Percentiles rank a stretch among this genome's conserved stretches.
Conservation (phyloP, 2,888 invertebrate species). For the Eupithecia subumbrata region DNA sequence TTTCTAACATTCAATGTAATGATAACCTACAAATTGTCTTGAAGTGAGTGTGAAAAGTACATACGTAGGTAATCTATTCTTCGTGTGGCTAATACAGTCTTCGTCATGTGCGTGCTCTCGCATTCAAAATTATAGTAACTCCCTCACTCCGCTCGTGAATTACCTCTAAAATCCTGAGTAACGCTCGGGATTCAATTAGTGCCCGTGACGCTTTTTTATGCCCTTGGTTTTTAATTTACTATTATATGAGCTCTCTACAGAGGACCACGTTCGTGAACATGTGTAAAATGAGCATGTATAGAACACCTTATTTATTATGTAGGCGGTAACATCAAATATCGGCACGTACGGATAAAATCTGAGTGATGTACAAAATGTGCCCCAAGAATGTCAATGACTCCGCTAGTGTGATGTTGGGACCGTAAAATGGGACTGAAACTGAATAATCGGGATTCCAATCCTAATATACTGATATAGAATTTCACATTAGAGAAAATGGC, state of each 20-base stretch:
- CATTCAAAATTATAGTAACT: background rate
- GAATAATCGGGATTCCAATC: conserved; percentile 37
- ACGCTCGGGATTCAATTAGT: background rate
- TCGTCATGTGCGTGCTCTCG: background rate
- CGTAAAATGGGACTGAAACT: conserved; percentile 31
- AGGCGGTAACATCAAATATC: conserved; percentile 26
- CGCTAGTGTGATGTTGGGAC: conserved; percentile 28
- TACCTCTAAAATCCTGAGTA: background rate
- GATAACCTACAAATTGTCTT: background rate
- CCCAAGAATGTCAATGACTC: conserved; percentile 35
- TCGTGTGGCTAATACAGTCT: background rate
- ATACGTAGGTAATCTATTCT: background rate
- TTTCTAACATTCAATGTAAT: background rate
- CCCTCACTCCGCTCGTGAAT: background rate
- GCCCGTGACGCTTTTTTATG: background rate
- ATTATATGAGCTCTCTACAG: background rate
- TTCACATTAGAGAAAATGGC: conserved; percentile 20
- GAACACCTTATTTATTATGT: conserved; percentile 26
- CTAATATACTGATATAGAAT: conserved; percentile 29
- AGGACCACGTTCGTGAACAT: background rate
- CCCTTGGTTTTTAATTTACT: background rate
- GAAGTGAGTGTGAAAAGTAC: background rate
- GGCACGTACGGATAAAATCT: conserved; percentile 33
- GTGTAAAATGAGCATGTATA: background rate
- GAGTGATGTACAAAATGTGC: conserved; percentile 37